Conservation (phyloP, 1,140 invertebrate species). For the Drosophila lowei region DNA sequence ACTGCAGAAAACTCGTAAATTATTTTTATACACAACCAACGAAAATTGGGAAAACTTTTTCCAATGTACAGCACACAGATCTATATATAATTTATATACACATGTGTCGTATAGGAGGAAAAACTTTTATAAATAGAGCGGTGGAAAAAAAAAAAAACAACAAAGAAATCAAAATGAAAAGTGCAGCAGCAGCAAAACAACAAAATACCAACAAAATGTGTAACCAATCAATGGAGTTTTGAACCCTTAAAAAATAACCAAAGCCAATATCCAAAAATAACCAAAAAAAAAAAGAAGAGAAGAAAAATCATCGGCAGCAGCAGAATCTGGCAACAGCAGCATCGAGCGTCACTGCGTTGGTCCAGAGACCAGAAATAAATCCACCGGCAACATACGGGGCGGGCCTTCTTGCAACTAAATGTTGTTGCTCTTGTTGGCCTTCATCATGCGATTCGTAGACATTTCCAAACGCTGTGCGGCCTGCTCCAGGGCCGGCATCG, state of each 20-base stretch:
- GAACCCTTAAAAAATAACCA: slow-evolving; percentile 60
- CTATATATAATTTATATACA: slow-evolving; percentile 20
- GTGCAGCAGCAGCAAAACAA: slow-evolving; percentile 53
- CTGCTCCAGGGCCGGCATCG: slow-evolving; percentile 56
- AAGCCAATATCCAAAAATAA: slow-evolving; percentile 56
- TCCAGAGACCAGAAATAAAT: slow-evolving; percentile 67
- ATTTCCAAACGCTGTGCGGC: slow-evolving; percentile 76
- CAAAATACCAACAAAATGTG: slow-evolving; percentile 62
- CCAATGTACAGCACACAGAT: slow-evolving; percentile 51
- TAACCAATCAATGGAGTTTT: slow-evolving; percentile 71
- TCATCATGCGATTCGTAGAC: slow-evolving; percentile 82
- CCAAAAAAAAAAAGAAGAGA: slow-evolving; percentile 4
- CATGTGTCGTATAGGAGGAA: slow-evolving; percentile 43
- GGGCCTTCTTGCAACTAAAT: slow-evolving; percentile 65
- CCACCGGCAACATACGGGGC: slow-evolving; percentile 61
- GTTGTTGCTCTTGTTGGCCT: slow-evolving; percentile 80
- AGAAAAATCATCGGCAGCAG: slow-evolving; percentile 14
- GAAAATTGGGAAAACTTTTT: slow-evolving; percentile 45
- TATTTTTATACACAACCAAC: slow-evolving; percentile 60
- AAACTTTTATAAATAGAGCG: slow-evolving; percentile 72
- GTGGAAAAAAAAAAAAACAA: slow-evolving; percentile 16
- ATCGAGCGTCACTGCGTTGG: slow-evolving; percentile 59
- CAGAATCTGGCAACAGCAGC: slow-evolving; percentile 53
- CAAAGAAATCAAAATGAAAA: slow-evolving; percentile 71
- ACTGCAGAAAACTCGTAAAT: slow-evolving; percentile 78